Conservation (phyloP, 1,140 invertebrate genomes). For the Tachypleus tridentatus region DNA sequence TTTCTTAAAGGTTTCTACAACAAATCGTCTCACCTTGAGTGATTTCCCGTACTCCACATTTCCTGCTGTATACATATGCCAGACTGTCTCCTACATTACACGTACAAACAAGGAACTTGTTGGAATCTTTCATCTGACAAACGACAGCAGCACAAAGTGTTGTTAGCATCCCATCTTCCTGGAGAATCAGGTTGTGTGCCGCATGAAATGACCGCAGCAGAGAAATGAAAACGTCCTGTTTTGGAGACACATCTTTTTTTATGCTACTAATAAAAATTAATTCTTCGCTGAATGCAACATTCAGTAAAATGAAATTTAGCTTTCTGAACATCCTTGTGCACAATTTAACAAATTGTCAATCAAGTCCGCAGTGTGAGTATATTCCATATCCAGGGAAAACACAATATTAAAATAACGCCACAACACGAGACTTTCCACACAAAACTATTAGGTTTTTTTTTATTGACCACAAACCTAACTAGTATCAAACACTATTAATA, state of each 20-base stretch:
- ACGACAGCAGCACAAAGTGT: constrained; percentile 57
- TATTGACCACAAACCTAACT: too few relatives aligned
- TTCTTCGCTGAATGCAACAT: neutral
- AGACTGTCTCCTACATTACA: constrained; percentile 86
- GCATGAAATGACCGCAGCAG: constrained; percentile 71
- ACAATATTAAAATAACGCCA: too few relatives aligned
- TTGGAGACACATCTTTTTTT: constrained; percentile 10
- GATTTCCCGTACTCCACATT: constrained; percentile 56
- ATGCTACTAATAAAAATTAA: neutral
- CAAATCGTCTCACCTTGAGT: constrained; percentile 43
- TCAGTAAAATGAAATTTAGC: too few relatives aligned
- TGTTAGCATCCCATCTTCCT: constrained; percentile 73
- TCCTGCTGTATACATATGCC: constrained; percentile 72
- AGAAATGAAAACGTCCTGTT: constrained; percentile 62
- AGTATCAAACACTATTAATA: too few relatives aligned
- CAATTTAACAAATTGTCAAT: too few relatives aligned
- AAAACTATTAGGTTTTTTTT: too few relatives aligned
- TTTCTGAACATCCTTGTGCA: too few relatives aligned
- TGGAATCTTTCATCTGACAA: constrained; percentile 44
- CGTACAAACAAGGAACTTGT: constrained; percentile 65
- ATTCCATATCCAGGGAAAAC: too few relatives aligned
- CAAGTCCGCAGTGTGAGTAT: too few relatives aligned
- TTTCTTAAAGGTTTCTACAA: too few relatives aligned
- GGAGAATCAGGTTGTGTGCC: constrained; percentile 73
- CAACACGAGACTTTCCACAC: too few relatives aligned